A percentile compares a stretch with the other conserved stretches of the same genome.
Evolutionary conservation across 1,140 invertebrate species (phyloP).

Genomic region (Brachionus rotundiformis): DNA sequence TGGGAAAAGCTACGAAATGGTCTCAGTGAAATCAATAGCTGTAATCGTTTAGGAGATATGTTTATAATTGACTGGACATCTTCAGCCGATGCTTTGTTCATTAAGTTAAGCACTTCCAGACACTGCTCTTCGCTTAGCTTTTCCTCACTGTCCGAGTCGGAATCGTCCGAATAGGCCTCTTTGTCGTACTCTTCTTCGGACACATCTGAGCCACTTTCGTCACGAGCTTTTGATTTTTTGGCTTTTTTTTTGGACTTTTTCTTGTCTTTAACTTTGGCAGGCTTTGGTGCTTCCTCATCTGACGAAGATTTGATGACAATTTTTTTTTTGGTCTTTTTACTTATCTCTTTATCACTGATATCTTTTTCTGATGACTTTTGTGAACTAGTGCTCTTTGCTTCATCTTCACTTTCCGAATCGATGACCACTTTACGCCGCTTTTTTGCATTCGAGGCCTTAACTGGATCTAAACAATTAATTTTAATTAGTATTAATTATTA

Average conservation of each 20-base stretch:
- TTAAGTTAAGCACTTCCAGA: neutral
- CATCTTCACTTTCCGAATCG: slow-evolving; percentile 20
- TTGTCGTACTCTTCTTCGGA: slow-evolving; percentile 15
- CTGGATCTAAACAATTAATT: neutral
- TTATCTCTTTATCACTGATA: neutral
- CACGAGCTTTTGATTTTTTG: neutral
- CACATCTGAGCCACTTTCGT: neutral
- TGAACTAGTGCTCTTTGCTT: neutral
- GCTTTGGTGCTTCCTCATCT: neutral
- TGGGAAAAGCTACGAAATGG: neutral
- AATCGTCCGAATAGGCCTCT: slow-evolving; percentile 10
- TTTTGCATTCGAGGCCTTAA: neutral
- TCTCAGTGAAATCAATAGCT: neutral
- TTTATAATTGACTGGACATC: slow-evolving; percentile 38
- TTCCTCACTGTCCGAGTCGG: slow-evolving; percentile 9
- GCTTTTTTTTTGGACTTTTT: slow-evolving; percentile 10
- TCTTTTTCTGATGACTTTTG: neutral
- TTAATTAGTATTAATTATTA: too few relatives aligned
- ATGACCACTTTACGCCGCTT: slow-evolving; percentile 1
- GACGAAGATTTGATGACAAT: slow-evolving; percentile 17
- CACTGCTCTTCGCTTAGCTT: neutral
- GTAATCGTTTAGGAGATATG: slow-evolving; percentile 7
- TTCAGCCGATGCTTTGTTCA: slow-evolving; percentile 23
- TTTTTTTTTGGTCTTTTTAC: slow-evolving; percentile 35
- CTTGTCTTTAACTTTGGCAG: neutral